A percentile compares a stretch with the other conserved stretches of the same genome.
phyloP scores from a whole-genome alignment of 2,888 invertebrate genomes.

The Parochlus steinenii region DNA sequence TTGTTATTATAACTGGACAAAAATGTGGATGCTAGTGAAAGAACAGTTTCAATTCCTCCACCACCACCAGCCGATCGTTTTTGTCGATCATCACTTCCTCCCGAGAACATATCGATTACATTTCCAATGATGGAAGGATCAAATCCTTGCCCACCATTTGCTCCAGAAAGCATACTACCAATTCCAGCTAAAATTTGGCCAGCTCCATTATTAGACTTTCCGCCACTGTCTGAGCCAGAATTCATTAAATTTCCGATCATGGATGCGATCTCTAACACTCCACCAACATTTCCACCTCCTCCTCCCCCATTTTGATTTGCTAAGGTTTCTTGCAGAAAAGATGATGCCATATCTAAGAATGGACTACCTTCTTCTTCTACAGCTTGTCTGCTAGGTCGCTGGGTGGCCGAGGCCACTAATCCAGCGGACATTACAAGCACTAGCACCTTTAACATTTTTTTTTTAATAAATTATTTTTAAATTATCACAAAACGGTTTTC shows the following conservation, averaged over 20 bases:
- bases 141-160: slow-evolving; percentile 31
- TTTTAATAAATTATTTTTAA: no score
- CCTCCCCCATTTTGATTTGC: slow-evolving; percentile 24
- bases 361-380: slow-evolving; percentile 40
- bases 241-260: slow-evolving; percentile 52
- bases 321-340: slow-evolving; percentile 45
- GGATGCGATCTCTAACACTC: slow-evolving; percentile 41
- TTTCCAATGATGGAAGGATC: slow-evolving; percentile 41
- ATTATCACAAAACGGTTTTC: no score
- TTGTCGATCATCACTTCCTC: slow-evolving; percentile 12
- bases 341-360: slow-evolving; percentile 49
- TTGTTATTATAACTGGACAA: slow-evolving; percentile 28
- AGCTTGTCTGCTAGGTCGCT: slow-evolving; percentile 25
- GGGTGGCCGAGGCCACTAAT: slow-evolving; percentile 17
- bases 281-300: slow-evolving; percentile 28
- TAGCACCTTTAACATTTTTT: no score
- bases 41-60: slow-evolving; percentile 34
- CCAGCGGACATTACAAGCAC: no score
- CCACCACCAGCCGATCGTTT: slow-evolving; percentile 19
- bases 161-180: slow-evolving; percentile 24
- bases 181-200: slow-evolving; percentile 28
- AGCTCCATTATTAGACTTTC: slow-evolving; percentile 23
- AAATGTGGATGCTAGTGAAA: slow-evolving; percentile 38
- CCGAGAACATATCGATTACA: slow-evolving; percentile 37
- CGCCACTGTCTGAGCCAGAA: slow-evolving; percentile 33